Evolutionary conservation across 2,797 vertebrate species (phyloP).

Genomic region (Falco concolor): DNA sequence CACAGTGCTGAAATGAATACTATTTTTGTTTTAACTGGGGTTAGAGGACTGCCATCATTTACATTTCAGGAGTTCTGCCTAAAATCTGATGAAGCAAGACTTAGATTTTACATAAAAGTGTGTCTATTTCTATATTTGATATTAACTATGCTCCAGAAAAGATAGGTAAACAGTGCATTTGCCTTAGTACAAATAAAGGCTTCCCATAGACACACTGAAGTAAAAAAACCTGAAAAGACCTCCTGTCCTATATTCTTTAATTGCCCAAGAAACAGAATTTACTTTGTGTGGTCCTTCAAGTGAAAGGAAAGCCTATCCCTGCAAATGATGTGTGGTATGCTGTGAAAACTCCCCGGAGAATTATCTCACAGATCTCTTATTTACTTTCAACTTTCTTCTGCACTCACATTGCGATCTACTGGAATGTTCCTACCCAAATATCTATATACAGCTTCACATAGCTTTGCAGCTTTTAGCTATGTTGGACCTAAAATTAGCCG

Average conservation of each 20-base stretch:
- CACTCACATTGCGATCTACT: neutral
- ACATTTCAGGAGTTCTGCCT: neutral
- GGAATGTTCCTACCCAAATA: slow-evolving; percentile 36
- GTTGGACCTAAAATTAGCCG: slow-evolving; percentile 35
- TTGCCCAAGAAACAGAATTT: slow-evolving; percentile 49
- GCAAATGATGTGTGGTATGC: slow-evolving; percentile 38
- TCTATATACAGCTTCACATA: neutral
- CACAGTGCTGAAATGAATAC: neutral
- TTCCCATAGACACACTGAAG: neutral
- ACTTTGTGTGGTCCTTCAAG: slow-evolving; percentile 31
- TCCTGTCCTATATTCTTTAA: slow-evolving; percentile 31
- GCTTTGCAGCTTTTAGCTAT: neutral
- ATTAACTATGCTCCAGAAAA: slow-evolving; percentile 10
- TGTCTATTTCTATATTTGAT: slow-evolving; percentile 28
- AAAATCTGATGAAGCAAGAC: slow-evolving; percentile 13
- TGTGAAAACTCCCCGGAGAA: slow-evolving; percentile 43
- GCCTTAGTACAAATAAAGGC: slow-evolving; percentile 46
- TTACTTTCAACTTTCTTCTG: slow-evolving; percentile 50
- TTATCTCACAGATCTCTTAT: slow-evolving; percentile 51
- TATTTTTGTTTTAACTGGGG: neutral
- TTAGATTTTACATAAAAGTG: neutral
- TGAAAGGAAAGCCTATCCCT: slow-evolving; percentile 53
- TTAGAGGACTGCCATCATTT: neutral
- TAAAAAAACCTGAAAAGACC: slow-evolving; percentile 28
- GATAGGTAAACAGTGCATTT: slow-evolving; percentile 26